Conservation (phyloP, 1,140 invertebrate species). For the Latrodectus geometricus region DNA sequence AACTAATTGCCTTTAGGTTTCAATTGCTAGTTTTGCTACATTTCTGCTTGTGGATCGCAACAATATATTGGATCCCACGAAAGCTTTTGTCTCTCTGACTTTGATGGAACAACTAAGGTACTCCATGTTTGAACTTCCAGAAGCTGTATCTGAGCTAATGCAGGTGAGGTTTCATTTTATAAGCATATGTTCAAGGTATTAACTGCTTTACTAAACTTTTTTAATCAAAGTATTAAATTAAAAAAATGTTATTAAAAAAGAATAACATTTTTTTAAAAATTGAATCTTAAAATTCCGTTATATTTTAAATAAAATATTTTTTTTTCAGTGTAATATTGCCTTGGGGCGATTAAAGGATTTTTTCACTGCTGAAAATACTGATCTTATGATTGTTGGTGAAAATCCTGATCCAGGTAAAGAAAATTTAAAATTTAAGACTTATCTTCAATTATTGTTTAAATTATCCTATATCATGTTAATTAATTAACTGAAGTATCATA, state of each 20-base stretch:
- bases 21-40: constrained; percentile 61
- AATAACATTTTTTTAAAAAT: too few relatives aligned
- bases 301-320: background rate
- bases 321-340: constrained; percentile 15
- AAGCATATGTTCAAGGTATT: too few relatives aligned
- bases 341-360: constrained; percentile 8
- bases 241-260: too few relatives aligned
- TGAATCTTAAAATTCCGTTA: too few relatives aligned
- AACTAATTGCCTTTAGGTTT: constrained; percentile 28
- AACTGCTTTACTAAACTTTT: too few relatives aligned
- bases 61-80: constrained; percentile 65
- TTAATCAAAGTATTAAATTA: too few relatives aligned
- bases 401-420: constrained; percentile 1
- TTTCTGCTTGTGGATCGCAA: constrained; percentile 53
- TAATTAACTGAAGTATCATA: too few relatives aligned
- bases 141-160: constrained; percentile 23
- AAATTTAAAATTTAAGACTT: too few relatives aligned
- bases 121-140: constrained; percentile 62
- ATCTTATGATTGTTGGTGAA: constrained; percentile 9
- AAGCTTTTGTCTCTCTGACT: constrained; percentile 63
- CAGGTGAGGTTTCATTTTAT: constrained; percentile 2
- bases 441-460: too few relatives aligned
- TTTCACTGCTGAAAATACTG: constrained; percentile 2
- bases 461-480: too few relatives aligned
- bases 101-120: constrained; percentile 61